A percentile compares a stretch with the other conserved stretches of the same genome.
Evolutionary conservation across 2,797 vertebrate species (phyloP).

Genomic region (Acridotheres tristis): DNA sequence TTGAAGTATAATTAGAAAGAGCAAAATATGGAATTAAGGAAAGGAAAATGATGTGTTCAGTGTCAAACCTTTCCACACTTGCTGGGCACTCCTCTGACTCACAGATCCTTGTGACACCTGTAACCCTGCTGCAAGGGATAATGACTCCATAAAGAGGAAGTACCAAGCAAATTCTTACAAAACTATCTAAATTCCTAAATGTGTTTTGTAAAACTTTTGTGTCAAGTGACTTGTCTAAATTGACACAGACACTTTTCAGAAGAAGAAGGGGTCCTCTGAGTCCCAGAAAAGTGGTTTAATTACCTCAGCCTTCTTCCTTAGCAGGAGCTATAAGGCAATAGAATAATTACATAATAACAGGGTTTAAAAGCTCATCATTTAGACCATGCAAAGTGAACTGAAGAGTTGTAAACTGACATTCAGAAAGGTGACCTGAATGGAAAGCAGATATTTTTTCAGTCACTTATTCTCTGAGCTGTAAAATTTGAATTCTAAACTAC

Average conservation of each 20-base stretch:
- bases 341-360: not conserved
- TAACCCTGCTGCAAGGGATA: not conserved
- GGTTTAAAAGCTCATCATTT: not conserved
- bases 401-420: constrained; percentile 4
- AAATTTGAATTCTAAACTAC: constrained; percentile 28
- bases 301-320: not conserved
- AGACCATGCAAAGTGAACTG: not conserved
- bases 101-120: not conserved
- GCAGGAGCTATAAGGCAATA: not conserved
- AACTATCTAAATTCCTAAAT: not conserved
- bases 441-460: not conserved
- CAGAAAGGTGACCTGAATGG: constrained; percentile 28
- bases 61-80: not conserved
- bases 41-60: not conserved
- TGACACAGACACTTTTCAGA: not conserved
- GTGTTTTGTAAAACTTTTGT: not conserved
- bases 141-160: not conserved
- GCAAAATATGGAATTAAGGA: not conserved
- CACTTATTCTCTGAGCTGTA: not conserved
- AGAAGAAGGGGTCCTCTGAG: not conserved
- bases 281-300: not conserved
- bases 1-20: not conserved
- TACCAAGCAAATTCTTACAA: not conserved
- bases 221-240: not conserved
- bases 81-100: not conserved